Evolutionary conservation across 2,797 vertebrate genomes (phyloP).

Genomic region (Tauraco hartlaubi): DNA sequence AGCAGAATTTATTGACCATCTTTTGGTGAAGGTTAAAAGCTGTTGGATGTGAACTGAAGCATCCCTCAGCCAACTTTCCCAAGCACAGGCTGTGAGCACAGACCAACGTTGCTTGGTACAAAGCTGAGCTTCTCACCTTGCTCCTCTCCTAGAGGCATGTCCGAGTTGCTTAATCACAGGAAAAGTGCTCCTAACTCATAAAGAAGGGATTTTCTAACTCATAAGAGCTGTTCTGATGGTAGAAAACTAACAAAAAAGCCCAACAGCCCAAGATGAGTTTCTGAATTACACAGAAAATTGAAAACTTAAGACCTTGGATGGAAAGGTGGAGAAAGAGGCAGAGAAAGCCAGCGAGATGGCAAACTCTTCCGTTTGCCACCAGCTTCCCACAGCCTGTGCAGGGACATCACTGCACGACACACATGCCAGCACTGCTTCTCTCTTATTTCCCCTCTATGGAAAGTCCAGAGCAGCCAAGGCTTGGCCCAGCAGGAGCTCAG

Average conservation of each 20-base stretch:
- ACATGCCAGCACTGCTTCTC: fast-evolving
- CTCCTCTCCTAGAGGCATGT: background rate
- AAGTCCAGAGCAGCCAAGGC: background rate
- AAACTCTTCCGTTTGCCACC: background rate
- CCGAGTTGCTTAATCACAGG: fast-evolving
- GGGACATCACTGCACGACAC: background rate
- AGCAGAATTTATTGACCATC: background rate
- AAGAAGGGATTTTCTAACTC: background rate
- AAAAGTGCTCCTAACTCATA: background rate
- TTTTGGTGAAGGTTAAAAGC: background rate
- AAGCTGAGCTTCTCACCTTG: background rate
- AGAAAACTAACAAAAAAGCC: background rate
- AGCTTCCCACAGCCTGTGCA: background rate
- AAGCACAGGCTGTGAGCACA: background rate
- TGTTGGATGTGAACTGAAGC: background rate
- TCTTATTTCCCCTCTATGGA: background rate
- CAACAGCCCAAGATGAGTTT: background rate
- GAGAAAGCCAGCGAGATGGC: background rate
- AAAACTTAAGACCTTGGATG: background rate
- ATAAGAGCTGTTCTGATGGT: background rate
- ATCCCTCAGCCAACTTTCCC: background rate
- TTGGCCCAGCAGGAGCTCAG: background rate
- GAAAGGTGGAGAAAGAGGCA: background rate
- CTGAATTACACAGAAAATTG: background rate
- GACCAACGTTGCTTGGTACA: background rate